These are phyloP conservation scores for Sebastes vulpes DNA, from an alignment of 2,797 vertebrate species.

Conservation along the genomic window DNA sequence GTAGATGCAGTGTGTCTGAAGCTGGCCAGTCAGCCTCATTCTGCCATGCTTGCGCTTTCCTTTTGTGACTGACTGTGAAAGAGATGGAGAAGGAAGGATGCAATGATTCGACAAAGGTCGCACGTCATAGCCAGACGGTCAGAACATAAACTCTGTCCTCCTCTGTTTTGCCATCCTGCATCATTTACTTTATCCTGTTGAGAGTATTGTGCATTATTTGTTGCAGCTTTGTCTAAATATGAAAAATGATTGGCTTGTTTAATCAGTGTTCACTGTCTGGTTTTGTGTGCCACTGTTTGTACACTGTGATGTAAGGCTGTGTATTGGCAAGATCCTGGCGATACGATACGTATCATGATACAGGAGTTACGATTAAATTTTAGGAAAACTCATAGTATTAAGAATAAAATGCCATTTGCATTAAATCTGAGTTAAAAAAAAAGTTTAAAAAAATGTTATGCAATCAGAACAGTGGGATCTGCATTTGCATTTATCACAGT, in stretches of 20 bases:
- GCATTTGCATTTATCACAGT: too few species aligned
- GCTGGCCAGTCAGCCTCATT: constrained; percentile 53
- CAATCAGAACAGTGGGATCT: too few species aligned
- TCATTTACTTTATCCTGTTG: neutral
- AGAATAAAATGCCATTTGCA: too few species aligned
- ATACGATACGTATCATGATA: too few species aligned
- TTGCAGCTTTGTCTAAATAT: neutral
- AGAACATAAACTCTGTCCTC: constrained; percentile 4
- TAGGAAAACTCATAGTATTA: too few species aligned
- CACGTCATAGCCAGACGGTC: constrained; percentile 6
- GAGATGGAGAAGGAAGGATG: constrained; percentile 31
- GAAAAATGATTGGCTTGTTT: neutral
- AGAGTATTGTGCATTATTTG: neutral
- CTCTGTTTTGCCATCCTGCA: neutral
- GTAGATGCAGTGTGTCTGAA: constrained; percentile 35
- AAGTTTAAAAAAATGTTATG: too few species aligned
- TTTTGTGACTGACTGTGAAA: constrained; percentile 29
- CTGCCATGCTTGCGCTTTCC: constrained; percentile 53
- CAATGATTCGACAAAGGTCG: constrained; percentile 57
- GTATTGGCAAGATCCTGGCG: too few species aligned
- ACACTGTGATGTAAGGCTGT: too few species aligned
- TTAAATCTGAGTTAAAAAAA: fast-evolving
- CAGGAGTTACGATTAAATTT: too few species aligned
- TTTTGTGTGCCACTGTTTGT: neutral
- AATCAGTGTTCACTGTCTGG: neutral